Percentiles rank a stretch among this genome's conserved stretches.
phyloP scores from a whole-genome alignment of 2,797 vertebrate species.

The Hemibagrus guttatus region DNA sequence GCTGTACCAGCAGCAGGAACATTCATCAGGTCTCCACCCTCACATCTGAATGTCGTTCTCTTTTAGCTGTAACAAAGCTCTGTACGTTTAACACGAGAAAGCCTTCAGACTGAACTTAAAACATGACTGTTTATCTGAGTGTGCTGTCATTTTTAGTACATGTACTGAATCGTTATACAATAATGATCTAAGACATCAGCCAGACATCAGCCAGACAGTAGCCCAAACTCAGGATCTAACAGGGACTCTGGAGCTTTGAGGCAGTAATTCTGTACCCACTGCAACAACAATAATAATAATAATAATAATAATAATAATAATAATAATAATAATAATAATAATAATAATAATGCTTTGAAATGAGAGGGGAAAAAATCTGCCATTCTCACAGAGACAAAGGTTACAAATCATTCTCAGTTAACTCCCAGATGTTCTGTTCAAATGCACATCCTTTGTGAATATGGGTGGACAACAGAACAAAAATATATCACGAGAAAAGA shows the following conservation, averaged over 20 bases:
- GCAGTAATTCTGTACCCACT: not conserved
- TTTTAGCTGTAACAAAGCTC: slow-evolving; percentile 54
- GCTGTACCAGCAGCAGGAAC: slow-evolving; percentile 62
- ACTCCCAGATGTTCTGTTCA: not conserved
- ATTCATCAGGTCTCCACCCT: slow-evolving; percentile 54
- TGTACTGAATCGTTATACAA: too few relatives aligned
- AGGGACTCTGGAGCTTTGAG: not conserved
- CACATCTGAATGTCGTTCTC: slow-evolving; percentile 47
- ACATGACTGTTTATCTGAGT: not conserved
- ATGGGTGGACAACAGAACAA: not conserved
- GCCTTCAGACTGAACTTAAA: not conserved
- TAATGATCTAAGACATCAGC: not conserved
- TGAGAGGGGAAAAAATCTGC: slow-evolving; percentile 31
- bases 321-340: not conserved
- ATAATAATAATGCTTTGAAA: not conserved
- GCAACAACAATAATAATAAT: not conserved
- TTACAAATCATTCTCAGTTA: not conserved
- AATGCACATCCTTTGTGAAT: not conserved
- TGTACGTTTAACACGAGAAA: slow-evolving; percentile 40
- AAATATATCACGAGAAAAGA: not conserved
- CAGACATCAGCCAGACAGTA: not conserved
- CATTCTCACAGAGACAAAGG: slow-evolving; percentile 1
- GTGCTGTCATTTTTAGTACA: not conserved
- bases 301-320: not conserved
- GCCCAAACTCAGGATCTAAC: not conserved